A percentile compares a stretch with the other conserved stretches of the same genome.
phyloP scores from a whole-genome alignment of 2,888 invertebrate species.

The Pristionchus japonicus region DNA sequence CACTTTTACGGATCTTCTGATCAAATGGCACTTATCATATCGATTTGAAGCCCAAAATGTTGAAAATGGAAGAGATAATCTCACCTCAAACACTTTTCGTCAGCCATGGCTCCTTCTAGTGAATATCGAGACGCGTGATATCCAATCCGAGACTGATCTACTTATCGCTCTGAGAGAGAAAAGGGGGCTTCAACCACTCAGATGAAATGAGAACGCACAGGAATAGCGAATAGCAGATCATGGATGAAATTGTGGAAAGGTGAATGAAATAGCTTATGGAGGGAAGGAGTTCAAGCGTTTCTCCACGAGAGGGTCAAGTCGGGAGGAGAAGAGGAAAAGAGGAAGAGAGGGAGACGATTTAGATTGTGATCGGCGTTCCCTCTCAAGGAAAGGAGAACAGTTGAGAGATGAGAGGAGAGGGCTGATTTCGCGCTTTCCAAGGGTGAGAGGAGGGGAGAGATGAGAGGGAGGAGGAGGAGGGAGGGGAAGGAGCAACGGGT shows the following conservation, averaged over 20 bases:
- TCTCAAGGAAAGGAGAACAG: slow-evolving; percentile 2
- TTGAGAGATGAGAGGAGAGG: not conserved
- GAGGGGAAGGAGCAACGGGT: not conserved
- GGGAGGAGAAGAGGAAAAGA: not conserved
- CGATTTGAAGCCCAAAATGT: not conserved
- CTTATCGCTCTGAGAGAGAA: not conserved
- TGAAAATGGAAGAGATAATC: not conserved
- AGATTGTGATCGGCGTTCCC: slow-evolving; percentile 36
- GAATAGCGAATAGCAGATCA: too few relatives aligned
- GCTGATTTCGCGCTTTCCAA: not conserved
- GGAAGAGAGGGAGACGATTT: not conserved
- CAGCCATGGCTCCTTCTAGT: not conserved
- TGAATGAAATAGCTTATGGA: not conserved
- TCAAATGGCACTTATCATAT: not conserved
- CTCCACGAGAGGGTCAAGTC: not conserved
- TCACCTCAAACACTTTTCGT: slow-evolving; percentile 25
- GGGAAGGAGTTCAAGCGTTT: not conserved
- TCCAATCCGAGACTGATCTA: not conserved
- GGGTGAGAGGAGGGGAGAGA: not conserved
- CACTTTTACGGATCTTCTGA: not conserved
- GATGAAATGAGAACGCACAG: not conserved
- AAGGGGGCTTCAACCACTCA: not conserved
- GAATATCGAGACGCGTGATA: not conserved
- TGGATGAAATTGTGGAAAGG: too few relatives aligned
- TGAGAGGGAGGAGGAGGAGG: slow-evolving; percentile 19